Base-by-base conservation (phyloP, 2,888 invertebrate species). In the Tenthredo mesomela region DNA sequence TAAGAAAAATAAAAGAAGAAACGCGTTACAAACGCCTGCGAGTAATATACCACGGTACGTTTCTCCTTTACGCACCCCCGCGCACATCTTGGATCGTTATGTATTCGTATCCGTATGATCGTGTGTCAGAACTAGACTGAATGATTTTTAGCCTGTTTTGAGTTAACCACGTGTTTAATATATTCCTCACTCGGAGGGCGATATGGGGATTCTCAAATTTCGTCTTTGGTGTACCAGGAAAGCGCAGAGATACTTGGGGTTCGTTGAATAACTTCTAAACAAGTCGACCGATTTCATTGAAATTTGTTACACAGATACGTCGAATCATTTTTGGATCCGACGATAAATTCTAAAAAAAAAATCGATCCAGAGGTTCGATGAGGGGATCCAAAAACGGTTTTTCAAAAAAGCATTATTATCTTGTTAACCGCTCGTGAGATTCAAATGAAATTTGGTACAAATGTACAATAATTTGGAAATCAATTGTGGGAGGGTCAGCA, bases 51-150 rank as follows among this genome's bases (percentile, higher is more conserved):
- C 29, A 67, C 71, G 67, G 67, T 6, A 67, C 33, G 67, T 67
- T 67, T 18, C 67, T 67, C 15, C 18, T 67, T 67, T 18, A 67
- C 67, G 67, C 33, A 67, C 21, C 71, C 71, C 71, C 21, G 40
- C n/a, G 21, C 40, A 43, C 40, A 43, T 73, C 10, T 73, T 73
- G 71, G 71, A 73, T 73, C 71, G 71, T 73, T 73, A 73, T 73
- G 40, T 43, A 21, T 73, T 37, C 21, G n/a, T 21, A 43, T 40
- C 2, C 40, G n/a, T 33, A 37, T 29, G 21, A 67, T 67, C 67
- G 67, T 67, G 33, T 18, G 67, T 67, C 67, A 67, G 67, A 33
- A 67, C 67, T 67, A 67, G 67, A 33, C 67, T 18, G 29, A 33
- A 4, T 15, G 15, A 67, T 67, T 43, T 73, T 21, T 10, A 7